Percentiles rank a stretch among this genome's conserved stretches.
These are phyloP conservation scores for Megaceryle alcyon DNA, from an alignment of 2,797 vertebrate species.

Conservation along the genomic window DNA sequence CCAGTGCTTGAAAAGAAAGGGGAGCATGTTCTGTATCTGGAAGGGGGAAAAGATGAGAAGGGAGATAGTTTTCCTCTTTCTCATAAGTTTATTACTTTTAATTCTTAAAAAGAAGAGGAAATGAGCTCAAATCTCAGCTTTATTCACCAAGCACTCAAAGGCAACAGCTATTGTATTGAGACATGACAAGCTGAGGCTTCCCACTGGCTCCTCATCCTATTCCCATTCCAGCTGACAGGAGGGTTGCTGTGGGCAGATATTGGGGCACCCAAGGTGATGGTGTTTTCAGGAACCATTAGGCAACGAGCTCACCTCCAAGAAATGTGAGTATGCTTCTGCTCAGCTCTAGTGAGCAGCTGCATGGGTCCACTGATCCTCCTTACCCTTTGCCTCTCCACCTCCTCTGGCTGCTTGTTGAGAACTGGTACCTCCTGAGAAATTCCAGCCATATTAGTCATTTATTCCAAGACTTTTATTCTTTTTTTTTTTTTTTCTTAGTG, in stretches of 20 bases:
- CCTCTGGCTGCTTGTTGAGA: neutral
- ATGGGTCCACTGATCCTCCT: neutral
- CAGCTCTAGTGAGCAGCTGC: accelerated
- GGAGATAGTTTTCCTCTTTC: neutral
- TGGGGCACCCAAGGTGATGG: accelerated
- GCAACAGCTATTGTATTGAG: accelerated
- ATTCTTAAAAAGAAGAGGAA: neutral
- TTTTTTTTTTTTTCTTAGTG: constrained; percentile 2
- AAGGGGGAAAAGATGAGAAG: neutral
- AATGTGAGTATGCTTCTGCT: neutral
- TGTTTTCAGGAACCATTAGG: constrained; percentile 46
- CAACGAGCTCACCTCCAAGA: neutral
- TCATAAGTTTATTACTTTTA: neutral
- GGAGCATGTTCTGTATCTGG: neutral
- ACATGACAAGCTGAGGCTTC: neutral
- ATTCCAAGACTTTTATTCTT: constrained; percentile 38
- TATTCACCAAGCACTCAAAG: neutral
- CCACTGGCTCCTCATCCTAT: neutral
- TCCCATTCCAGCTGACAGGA: neutral
- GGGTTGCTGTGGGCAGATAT: neutral
- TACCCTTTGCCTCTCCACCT: neutral
- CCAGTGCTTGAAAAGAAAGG: neutral
- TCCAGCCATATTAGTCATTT: constrained; percentile 49
- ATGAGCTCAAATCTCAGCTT: neutral
- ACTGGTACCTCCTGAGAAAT: constrained; percentile 36